Evolutionary conservation across 2,888 invertebrate species (phyloP), one percentile per base, ranked within the genome.

Genomic region (Mongoloraphidia duomilia): DNA sequence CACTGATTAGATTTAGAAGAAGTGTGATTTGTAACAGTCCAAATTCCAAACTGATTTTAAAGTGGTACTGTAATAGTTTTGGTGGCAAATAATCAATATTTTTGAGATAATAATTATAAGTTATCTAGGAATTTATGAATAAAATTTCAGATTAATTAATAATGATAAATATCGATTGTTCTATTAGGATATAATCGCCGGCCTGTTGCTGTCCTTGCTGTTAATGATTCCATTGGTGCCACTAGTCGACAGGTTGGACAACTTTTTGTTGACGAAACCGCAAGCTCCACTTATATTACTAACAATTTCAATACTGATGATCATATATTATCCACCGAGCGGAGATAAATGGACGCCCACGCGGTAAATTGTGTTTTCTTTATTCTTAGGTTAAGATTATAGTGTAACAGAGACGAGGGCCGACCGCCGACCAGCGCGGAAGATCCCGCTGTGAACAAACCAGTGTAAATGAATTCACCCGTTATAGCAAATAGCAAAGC

Each of bases 311-410:
- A 73, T 87, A 53, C 65, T 79, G 34, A 75, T 82, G 59, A 79
- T 90, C 53, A 73, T 84, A 40, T 83, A 79, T 63, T 87, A 91
- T 66, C 94, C 93, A 0, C 26, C 26, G 6, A 77, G 79, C 54
- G 80, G 86, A 46, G 82, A 85, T 56, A 82, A 80, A 60, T 92
- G 92, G 91, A 92, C 90, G 47, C 91, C 92, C 8, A 91, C 92
- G 13, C 81, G 84, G 87, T 85, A 69, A 62, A 54, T 52, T 46
- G 9, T 44, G 42, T 13, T 17, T 14, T 44, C 26, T 49, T 33
- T 33, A 41, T 17, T 45, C 26, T 44, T 14, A n/a, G 26, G 11
- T 11, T 26, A 26, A 17, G 6, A 6, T 26, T 26, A 26, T 26
- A 26, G 26, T 26, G 26, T 5, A 26, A 26, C 26, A 26, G 6